Evolutionary conservation across 2,888 invertebrate species (phyloP).

Genomic region (Cremastinae sp.): DNA sequence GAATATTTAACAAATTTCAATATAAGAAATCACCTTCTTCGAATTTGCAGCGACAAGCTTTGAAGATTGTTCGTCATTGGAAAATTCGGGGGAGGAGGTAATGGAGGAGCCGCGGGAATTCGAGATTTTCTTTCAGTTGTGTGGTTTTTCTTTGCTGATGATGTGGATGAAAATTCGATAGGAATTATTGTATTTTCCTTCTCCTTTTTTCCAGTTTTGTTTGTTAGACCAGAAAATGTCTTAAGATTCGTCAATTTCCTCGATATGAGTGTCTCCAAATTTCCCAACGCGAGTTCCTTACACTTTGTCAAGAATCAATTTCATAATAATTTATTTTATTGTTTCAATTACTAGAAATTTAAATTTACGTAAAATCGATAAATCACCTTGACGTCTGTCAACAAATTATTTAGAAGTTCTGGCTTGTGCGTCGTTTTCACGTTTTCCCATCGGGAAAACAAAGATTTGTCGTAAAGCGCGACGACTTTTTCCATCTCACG

Average conservation of each 20-base stretch:
- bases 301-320: conserved; percentile 62
- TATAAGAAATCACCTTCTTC: conserved; percentile 31
- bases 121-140: conserved; percentile 39
- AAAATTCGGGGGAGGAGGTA: conserved; percentile 56
- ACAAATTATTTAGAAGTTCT: conserved; percentile 67
- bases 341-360: not conserved
- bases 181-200: conserved; percentile 48
- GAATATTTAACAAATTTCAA: not conserved
- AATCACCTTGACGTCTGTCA: conserved; percentile 64
- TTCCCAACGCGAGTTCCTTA: conserved; percentile 71
- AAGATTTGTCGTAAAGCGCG: conserved; percentile 73
- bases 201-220: conserved; percentile 24
- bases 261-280: conserved; percentile 67
- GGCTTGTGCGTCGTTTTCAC: conserved; percentile 69
- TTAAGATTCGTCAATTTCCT: conserved; percentile 63
- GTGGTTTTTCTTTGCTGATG: conserved; percentile 19
- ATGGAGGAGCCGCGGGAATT: conserved; percentile 60
- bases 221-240: conserved; percentile 30
- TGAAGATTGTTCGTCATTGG: conserved; percentile 45
- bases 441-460: conserved; percentile 74
- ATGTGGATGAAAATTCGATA: conserved; percentile 55
- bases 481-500: conserved; percentile 74
- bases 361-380: not conserved
- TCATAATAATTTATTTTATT: not conserved
- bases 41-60: conserved; percentile 45